Base-by-base conservation (phyloP, 2,797 vertebrate genomes). In the Peromyscus melanophrys region DNA sequence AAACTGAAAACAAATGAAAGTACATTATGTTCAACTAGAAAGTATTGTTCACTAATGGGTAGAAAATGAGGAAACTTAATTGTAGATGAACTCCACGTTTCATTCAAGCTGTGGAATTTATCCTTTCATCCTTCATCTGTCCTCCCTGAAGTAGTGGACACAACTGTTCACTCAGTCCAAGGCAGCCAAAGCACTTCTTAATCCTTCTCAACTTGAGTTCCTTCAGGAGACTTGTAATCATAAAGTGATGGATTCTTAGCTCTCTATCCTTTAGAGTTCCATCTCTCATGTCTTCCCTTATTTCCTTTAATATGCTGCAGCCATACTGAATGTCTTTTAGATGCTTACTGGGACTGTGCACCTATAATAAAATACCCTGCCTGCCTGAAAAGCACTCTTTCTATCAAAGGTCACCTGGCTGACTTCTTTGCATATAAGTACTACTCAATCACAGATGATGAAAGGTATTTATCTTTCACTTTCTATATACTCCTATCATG, bases 1-100 rank as follows among this genome's bases (percentile, higher is more conserved):
- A 80, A 84, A 85, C 69, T 31, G 65, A 97, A 97, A 96, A 94
- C 95, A 97, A 96, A 88, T 87, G 87, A 92, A 95, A 25, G 31
- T 40, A 69, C 4, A 85, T 34, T 61, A n/a, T 17, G 6, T 90
- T 90, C 49, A 40, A 65, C 52, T 89, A 88, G 76, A 61, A 96
- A 86, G 37, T 34, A 78, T 88, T 95, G 78, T 69, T 81, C n/a
- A 40, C 61, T 55, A 88, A 89, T 49, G 67, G 14, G 2, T 77
- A 84, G 43, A 77, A 85, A 93, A 90, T 27, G 16, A 92, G 4
- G 93, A 73, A 96, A 8, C 34, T 21, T 94, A 94, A 87, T 90
- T 11, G 37, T 10, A 84, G 37, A 81, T 89, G 40, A n/a, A 77
- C 75, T 87, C 16, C 27, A 81, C n/a, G 34, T 31, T 81, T 92